These are phyloP conservation scores for Luffia ferchaultella DNA, from an alignment of 2,888 invertebrate species.

Conservation along the genomic window DNA sequence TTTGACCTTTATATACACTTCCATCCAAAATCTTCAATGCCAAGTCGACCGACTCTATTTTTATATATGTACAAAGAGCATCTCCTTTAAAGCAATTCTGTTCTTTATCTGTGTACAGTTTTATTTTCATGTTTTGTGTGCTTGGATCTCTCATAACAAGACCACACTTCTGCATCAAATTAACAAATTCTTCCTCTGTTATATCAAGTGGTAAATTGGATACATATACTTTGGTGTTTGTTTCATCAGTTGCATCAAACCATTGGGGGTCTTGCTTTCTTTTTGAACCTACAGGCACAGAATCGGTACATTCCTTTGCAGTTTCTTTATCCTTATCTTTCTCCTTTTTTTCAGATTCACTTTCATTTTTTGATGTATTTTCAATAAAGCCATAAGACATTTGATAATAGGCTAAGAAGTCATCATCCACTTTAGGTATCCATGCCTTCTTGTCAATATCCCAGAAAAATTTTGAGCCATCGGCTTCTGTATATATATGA, in stretches of 20 bases:
- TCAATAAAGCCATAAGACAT: conserved; percentile 91
- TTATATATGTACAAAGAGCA: conserved; percentile 95
- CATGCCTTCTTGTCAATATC: conserved; percentile 90
- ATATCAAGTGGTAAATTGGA: conserved; percentile 89
- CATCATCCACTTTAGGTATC: conserved; percentile 97
- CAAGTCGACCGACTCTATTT: conserved; percentile 94
- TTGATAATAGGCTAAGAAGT: conserved; percentile 96
- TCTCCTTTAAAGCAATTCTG: conserved; percentile 92
- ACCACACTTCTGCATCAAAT: conserved; percentile 96
- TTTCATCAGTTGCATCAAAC: conserved; percentile 89
- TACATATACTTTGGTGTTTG: conserved; percentile 95
- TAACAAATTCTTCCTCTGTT: conserved; percentile 88
- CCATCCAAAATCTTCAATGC: conserved; percentile 94
- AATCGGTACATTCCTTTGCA: conserved; percentile 32
- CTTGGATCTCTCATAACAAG: conserved; percentile 88
- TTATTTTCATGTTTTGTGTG: conserved; percentile 85
- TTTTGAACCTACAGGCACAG: conserved; percentile 59
- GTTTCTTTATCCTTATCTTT: conserved; percentile 33
- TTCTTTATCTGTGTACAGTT: conserved; percentile 86
- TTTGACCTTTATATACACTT: conserved; percentile 78
- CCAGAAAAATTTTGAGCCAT: conserved; percentile 93
- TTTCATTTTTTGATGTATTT: conserved; percentile 42
- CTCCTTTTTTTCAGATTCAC: conserved; percentile 22
- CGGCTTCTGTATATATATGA: conserved; percentile 82
- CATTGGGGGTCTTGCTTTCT: conserved; percentile 74